Conservation (phyloP, 2,797 vertebrate species). For the Sebastiscus albofasciatus region DNA sequence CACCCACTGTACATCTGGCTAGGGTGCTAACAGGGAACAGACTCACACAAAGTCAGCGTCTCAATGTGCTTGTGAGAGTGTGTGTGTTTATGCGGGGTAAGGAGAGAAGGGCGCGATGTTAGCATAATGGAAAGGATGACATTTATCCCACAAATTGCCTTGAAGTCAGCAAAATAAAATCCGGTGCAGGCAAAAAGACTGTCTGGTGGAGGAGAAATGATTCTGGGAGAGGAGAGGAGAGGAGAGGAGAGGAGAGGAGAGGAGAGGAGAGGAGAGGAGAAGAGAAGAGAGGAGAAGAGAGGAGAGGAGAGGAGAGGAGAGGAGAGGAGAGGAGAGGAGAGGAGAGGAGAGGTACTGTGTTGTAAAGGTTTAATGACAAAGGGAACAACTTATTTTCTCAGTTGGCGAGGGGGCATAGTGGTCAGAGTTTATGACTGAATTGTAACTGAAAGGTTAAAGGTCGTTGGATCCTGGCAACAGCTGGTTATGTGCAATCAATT, state of each 20-base stretch:
- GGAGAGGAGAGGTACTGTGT: neutral
- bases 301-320: too few relatives aligned
- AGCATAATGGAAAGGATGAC: slow-evolving; percentile 60
- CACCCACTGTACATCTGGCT: slow-evolving; percentile 52
- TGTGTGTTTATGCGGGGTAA: slow-evolving; percentile 2
- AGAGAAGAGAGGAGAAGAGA: neutral
- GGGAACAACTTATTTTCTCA: neutral
- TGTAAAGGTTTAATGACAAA: neutral
- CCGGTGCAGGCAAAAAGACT: slow-evolving; percentile 7
- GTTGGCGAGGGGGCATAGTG: neutral
- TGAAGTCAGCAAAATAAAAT: slow-evolving; percentile 61
- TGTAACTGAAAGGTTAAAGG: neutral
- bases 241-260: neutral
- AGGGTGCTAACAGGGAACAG: slow-evolving; percentile 51
- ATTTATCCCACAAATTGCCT: slow-evolving; percentile 59
- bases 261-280: too few relatives aligned
- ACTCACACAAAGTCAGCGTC: slow-evolving; percentile 12
- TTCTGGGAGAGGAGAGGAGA: neutral
- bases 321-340: neutral
- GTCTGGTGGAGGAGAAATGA: slow-evolving; percentile 15
- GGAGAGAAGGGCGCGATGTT: slow-evolving; percentile 25
- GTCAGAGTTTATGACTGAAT: neutral
- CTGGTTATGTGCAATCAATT: neutral
- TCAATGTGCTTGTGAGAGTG: neutral
- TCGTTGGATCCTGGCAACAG: neutral